These are phyloP conservation scores for Lepidonotus clava DNA, from an alignment of 2,888 invertebrate genomes.

Conservation along the genomic window DNA sequence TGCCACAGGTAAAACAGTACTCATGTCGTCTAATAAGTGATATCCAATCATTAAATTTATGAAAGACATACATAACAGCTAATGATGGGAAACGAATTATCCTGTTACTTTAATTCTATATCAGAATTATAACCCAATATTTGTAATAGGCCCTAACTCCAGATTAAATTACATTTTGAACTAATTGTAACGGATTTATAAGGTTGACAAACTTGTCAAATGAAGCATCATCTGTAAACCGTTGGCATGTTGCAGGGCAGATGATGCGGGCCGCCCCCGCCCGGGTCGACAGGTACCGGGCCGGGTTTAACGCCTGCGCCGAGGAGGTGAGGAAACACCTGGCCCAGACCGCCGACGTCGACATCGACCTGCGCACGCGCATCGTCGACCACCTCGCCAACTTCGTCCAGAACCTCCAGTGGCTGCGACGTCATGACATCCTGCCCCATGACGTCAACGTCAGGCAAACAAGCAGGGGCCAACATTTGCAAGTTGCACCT, in stretches of 20 bases:
- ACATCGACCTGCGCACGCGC: conserved; percentile 47
- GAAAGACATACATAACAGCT: no score
- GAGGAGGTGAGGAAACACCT: conserved; percentile 46
- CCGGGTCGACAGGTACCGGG: conserved; percentile 41
- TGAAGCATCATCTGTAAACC: no score
- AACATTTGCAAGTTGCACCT: no score
- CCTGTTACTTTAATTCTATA: not conserved
- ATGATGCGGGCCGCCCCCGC: not conserved
- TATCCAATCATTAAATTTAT: no score
- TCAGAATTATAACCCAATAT: not conserved
- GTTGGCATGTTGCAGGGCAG: not conserved
- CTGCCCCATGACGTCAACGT: conserved; percentile 4
- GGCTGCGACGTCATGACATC: conserved; percentile 45
- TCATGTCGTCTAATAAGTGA: not conserved
- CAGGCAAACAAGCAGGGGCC: no score
- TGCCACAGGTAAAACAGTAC: not conserved
- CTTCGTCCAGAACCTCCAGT: conserved; percentile 53
- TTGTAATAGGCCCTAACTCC: no score
- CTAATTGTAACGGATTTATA: no score
- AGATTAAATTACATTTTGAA: no score
- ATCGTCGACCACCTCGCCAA: conserved; percentile 50
- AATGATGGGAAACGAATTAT: not conserved
- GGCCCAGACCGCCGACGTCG: not conserved
- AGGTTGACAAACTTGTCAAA: no score
- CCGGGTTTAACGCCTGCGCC: conserved; percentile 54